Conservation (phyloP, 92 coral and sea anemone genomes). For the Epizoanthus illoricatus region DNA sequence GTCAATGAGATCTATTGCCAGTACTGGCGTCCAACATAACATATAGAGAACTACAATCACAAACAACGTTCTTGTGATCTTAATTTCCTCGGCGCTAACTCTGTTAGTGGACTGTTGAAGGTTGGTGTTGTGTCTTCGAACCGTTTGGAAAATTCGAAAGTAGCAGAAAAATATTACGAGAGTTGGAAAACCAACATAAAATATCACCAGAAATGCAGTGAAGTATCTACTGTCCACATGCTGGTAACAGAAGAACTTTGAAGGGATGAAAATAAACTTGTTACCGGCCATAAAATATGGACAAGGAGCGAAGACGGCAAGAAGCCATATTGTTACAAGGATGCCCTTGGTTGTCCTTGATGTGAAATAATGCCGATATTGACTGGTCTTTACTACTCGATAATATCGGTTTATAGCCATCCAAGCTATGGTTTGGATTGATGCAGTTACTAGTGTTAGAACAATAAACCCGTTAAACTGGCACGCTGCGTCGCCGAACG, state of each 20-base stretch:
- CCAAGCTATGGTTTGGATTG: conserved; percentile 51
- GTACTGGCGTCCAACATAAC: conserved; percentile 57
- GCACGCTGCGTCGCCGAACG: conserved; percentile 55
- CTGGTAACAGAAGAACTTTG: conserved; percentile 55
- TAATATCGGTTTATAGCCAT: conserved; percentile 60
- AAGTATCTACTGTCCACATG: conserved; percentile 36
- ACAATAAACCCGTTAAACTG: conserved; percentile 55
- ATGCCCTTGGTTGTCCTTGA: conserved; percentile 23
- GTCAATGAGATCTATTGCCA: conserved; percentile 56
- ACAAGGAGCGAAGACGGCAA: conserved; percentile 31
- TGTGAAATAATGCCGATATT: conserved; percentile 47
- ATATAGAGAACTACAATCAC: conserved; percentile 61
- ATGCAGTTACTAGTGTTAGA: conserved; percentile 42
- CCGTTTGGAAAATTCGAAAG: conserved; percentile 45
- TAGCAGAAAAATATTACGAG: conserved; percentile 45
- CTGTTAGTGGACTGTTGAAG: conserved; percentile 34
- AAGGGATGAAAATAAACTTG: conserved; percentile 61
- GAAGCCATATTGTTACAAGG: conserved; percentile 42
- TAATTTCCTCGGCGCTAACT: conserved; percentile 57
- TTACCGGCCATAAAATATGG: conserved; percentile 53
- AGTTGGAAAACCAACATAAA: conserved; percentile 48
- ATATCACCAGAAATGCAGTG: conserved; percentile 31
- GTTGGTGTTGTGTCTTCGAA: conserved; percentile 49
- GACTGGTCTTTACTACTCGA: conserved; percentile 37
- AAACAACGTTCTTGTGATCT: conserved; percentile 50